Base-by-base conservation (phyloP, 2,797 vertebrate species). In the Zenarchopterus dispar region DNA sequence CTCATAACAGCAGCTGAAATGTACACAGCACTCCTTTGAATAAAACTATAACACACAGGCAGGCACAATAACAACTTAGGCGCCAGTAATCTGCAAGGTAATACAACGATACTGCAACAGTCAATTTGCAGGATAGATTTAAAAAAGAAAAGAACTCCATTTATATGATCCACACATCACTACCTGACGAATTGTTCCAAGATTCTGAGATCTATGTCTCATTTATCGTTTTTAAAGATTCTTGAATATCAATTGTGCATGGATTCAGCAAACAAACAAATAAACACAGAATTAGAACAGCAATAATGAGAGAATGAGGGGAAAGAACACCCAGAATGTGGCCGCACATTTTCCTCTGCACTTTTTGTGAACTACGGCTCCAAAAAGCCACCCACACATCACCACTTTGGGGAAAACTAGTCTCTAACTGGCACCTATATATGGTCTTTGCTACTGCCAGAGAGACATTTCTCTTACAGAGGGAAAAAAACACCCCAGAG, bases 341-440 rank as follows among this genome's bases (percentile, higher is more conserved):
- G 83, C 71, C 66, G 18, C 82, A 84, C 67, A 86, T 91, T 89
- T 90, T 86, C 81, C 86, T 88, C 80, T 73, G 78, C 76, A 77
- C 78, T 82, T 86, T 86, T 86, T 87, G 71, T 90, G 77, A 84
- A 82, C 73, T 87, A 51, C 70, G 76, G 70, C 73, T 90, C 80
- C 82, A 89, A 73, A 91, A 89, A 92, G 77, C 91, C 92, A 92
- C 93, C 91, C 92, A 91, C 87, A 82, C 84, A 84, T 82, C 86
- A 85, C 86, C 86, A 87, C 78, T 81, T 67, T 77, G 80, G 75
- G 70, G 85, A 83, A 88, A 90, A 84, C 88, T 79, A 83, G 86
- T 90, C 76, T 85, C 78, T 86, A 89, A 93, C 87, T 90, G 90
- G 88, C 90, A 93, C 90, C 89, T 91, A 93, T 93, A 93, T 93